Conservation (phyloP, 2,888 invertebrate genomes). For the Noctua fimbriata region DNA sequence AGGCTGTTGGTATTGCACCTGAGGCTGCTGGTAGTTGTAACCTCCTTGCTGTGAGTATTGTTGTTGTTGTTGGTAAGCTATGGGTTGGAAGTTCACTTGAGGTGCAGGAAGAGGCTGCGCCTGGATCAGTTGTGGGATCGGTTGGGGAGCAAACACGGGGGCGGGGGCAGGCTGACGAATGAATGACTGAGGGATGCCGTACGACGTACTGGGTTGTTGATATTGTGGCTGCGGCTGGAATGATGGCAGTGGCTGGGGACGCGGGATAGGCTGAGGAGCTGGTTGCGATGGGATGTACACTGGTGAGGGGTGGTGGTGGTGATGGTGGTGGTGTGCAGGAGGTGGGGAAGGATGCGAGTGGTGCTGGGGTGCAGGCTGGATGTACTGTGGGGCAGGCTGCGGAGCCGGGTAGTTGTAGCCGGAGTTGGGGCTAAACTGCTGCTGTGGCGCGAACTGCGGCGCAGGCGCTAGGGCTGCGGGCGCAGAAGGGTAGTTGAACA, state of each 20-base stretch:
- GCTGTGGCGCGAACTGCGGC: conserved; percentile 62
- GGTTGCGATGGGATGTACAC: conserved; percentile 42
- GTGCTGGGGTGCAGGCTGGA: conserved; percentile 66
- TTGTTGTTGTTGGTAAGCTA: conserved; percentile 49
- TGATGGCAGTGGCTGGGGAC: conserved; percentile 55
- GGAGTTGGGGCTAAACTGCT: conserved; percentile 66
- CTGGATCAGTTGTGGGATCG: conserved; percentile 63
- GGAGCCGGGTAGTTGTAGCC: conserved; percentile 78
- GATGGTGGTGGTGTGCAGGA: conserved; percentile 60
- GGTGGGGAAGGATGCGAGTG: conserved; percentile 50
- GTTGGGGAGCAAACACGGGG: conserved; percentile 55
- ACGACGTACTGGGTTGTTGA: conserved; percentile 62
- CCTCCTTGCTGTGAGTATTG: conserved; percentile 56
- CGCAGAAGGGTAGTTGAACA: conserved; percentile 75
- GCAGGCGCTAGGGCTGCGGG: conserved; percentile 68
- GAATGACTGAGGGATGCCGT: conserved; percentile 53
- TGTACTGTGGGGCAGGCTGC: conserved; percentile 64
- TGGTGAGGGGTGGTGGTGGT: conserved; percentile 48
- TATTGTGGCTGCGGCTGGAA: conserved; percentile 62
- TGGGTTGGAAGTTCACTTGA: conserved; percentile 51
- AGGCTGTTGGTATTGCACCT: conserved; percentile 54
- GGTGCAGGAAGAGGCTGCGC: conserved; percentile 54
- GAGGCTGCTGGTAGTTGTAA: conserved; percentile 65
- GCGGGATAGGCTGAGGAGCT: conserved; percentile 44
- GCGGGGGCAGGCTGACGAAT: conserved; percentile 38